These are phyloP conservation scores for Eurystomus gularis DNA, from an alignment of 2,113 vertebrate genomes.

Conservation along the genomic window DNA sequence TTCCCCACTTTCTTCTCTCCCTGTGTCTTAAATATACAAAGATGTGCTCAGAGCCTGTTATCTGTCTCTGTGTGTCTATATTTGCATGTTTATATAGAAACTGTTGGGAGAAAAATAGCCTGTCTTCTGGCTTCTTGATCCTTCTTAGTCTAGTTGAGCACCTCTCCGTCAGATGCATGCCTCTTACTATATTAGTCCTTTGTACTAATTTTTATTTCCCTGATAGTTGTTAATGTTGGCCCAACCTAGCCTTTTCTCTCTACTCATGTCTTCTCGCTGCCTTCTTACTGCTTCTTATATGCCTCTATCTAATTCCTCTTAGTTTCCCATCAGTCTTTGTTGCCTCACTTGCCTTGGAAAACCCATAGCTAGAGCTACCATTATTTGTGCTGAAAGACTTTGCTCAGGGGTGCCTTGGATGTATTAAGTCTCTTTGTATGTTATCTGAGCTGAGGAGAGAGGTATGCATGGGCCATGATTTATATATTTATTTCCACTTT, in stretches of 20 bases:
- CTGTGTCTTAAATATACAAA: too few species aligned
- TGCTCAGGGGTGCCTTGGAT: neutral
- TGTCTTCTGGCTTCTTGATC: neutral
- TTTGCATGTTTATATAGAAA: neutral
- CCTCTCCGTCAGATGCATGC: neutral
- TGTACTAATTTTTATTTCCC: neutral
- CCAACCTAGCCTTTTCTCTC: neutral
- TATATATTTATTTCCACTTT: neutral
- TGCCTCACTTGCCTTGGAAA: neutral
- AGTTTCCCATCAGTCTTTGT: neutral
- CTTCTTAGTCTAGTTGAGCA: neutral
- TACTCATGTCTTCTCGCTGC: neutral
- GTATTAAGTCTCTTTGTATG: neutral
- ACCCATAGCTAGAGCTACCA: neutral
- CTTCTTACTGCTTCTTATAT: neutral
- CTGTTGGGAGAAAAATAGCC: neutral
- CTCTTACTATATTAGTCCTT: neutral
- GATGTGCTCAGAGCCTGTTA: neutral
- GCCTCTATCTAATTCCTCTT: neutral
- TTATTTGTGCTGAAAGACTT: neutral
- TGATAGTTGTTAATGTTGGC: neutral
- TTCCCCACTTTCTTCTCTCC: too few species aligned
- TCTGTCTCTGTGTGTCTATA: neutral
- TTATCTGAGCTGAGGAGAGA: neutral
- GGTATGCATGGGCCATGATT: neutral